Conservation (phyloP, 2,888 invertebrate genomes). For the Erpobdella octoculata region DNA sequence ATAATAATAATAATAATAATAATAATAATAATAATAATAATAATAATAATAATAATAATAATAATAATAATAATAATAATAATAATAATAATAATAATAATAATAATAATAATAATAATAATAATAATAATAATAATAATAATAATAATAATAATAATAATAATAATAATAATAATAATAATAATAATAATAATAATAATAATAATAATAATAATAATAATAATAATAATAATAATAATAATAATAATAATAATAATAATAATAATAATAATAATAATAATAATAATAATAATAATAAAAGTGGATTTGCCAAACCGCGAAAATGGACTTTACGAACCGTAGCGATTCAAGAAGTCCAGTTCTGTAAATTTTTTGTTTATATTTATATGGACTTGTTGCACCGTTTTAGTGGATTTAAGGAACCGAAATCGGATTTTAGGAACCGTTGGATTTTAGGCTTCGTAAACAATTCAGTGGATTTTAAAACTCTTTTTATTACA, state of each 20-base stretch:
- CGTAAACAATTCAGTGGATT: no score
- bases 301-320: not conserved
- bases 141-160: constrained; percentile 9
- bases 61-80: constrained; percentile 9
- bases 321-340: no score
- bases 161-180: constrained; percentile 2
- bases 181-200: constrained; percentile 7
- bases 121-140: constrained; percentile 17
- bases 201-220: constrained; percentile 8
- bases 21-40: no score
- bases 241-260: constrained; percentile 5
- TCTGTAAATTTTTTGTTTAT: no score
- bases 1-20: no score
- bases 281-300: not conserved
- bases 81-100: constrained; percentile 7
- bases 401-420: no score
- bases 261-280: not conserved
- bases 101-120: not conserved
- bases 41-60: constrained; percentile 17
- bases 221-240: constrained; percentile 3
- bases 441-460: no score
- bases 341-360: no score
- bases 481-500: no score
- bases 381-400: no score
- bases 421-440: no score